Percentiles rank a stretch among this genome's conserved stretches.
Conservation (phyloP, 1,140 invertebrate species). For the Tribolium madens region DNA sequence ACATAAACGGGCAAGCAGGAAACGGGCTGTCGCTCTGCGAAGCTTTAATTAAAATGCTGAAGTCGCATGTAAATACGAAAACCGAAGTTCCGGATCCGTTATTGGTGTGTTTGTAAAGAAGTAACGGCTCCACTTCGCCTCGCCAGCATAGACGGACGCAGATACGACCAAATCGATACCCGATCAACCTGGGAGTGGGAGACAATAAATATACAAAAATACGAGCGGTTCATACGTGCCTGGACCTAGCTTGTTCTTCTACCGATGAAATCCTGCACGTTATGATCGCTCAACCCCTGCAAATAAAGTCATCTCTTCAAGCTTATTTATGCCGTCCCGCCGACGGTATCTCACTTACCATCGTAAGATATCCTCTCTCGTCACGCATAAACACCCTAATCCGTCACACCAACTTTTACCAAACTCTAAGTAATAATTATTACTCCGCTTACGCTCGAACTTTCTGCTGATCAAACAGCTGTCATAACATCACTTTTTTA, state of each 20-base stretch:
- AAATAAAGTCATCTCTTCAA: constrained; percentile 33
- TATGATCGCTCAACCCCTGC: constrained; percentile 36
- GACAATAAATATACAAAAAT: constrained; percentile 46
- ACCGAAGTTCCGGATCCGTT: constrained; percentile 27
- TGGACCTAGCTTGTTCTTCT: constrained; percentile 23
- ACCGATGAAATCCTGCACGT: constrained; percentile 42
- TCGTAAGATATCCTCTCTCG: constrained; percentile 15
- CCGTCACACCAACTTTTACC: constrained; percentile 33
- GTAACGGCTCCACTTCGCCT: constrained; percentile 39
- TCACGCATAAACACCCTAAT: constrained; percentile 38
- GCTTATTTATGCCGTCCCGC: constrained; percentile 30
- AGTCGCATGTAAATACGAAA: constrained; percentile 46
- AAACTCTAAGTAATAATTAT: constrained; percentile 37
- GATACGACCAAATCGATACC: constrained; percentile 11
- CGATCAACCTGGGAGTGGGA: constrained; percentile 31
- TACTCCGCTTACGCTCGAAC: constrained; percentile 24
- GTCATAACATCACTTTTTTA: constrained; percentile 30
- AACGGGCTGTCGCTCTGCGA: constrained; percentile 9
- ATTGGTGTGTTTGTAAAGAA: constrained; percentile 42
- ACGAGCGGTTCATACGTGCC: constrained; percentile 41
- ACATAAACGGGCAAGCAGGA: constrained; percentile 3
- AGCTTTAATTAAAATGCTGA: constrained; percentile 46
- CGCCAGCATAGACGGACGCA: constrained; percentile 24
- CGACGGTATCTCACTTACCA: constrained; percentile 23
- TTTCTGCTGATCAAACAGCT: constrained; percentile 16